Conservation (phyloP, 1,140 invertebrate species). For the Campoletis sonorensis region DNA sequence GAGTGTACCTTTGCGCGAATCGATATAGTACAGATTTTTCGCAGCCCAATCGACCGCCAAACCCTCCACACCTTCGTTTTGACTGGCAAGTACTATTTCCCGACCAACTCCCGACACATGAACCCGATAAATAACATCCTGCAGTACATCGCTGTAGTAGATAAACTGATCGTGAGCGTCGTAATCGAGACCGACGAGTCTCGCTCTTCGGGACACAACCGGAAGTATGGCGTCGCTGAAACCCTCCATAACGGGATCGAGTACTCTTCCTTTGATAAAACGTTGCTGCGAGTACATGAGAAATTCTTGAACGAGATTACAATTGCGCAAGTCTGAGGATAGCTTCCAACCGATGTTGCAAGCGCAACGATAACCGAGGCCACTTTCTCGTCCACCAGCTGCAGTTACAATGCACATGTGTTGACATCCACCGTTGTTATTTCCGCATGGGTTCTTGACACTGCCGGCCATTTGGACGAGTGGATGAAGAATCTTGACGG, state of each 20-base stretch:
- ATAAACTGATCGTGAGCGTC: constrained; percentile 94
- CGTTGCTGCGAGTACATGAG: constrained; percentile 98
- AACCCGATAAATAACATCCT: constrained; percentile 96
- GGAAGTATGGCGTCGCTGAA: constrained; percentile 96
- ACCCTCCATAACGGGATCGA: constrained; percentile 91
- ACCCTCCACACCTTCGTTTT: constrained; percentile 98
- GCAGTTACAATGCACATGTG: constrained; percentile 97
- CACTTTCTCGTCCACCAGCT: constrained; percentile 83
- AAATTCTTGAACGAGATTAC: constrained; percentile 92
- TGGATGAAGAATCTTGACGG: constrained; percentile 88
- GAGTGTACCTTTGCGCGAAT: constrained; percentile 95
- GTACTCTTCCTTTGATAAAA: constrained; percentile 96
- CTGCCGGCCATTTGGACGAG: constrained; percentile 82
- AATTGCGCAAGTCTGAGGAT: constrained; percentile 86
- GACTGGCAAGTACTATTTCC: constrained; percentile 95
- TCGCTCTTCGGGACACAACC: constrained; percentile 91
- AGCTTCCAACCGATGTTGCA: constrained; percentile 94
- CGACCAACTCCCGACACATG: constrained; percentile 91
- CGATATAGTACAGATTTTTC: constrained; percentile 98
- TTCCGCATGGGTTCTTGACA: constrained; percentile 92
- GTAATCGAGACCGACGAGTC: constrained; percentile 98
- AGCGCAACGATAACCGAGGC: constrained; percentile 93
- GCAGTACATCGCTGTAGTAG: constrained; percentile 97
- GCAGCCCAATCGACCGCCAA: constrained; percentile 98
- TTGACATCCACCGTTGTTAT: constrained; percentile 93